Evolutionary conservation across 2,797 vertebrate genomes (phyloP).

Genomic region (Kryptopterus vitreolus): DNA sequence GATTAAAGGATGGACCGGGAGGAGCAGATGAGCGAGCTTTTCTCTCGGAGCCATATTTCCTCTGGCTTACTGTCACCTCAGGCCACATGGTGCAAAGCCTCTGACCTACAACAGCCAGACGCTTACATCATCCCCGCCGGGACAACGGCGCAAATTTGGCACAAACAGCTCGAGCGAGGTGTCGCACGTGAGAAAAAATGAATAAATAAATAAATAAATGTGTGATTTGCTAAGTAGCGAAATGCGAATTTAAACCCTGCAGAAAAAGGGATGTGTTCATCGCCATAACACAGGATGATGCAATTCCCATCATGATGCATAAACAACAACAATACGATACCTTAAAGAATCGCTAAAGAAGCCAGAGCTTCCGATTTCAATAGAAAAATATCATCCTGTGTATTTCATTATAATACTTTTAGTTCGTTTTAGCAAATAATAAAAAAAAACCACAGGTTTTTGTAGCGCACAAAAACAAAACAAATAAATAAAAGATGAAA

Average conservation of each 20-base stretch:
- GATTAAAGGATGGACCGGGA: constrained; percentile 68
- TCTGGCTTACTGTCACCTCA: constrained; percentile 61
- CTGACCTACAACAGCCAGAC: constrained; percentile 32
- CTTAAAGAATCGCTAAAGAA: too few species aligned
- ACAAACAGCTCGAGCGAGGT: neutral
- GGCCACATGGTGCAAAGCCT: constrained; percentile 57
- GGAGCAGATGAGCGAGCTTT: constrained; percentile 60
- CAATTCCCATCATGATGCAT: too few species aligned
- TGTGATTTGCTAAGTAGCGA: constrained; percentile 3
- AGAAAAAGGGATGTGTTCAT: neutral
- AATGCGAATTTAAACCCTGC: constrained; percentile 2
- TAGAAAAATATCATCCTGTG: too few species aligned
- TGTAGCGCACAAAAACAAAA: too few species aligned
- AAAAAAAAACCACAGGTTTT: too few species aligned
- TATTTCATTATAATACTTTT: too few species aligned
- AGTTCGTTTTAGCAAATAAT: too few species aligned
- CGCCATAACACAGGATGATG: too few species aligned
- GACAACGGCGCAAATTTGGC: neutral
- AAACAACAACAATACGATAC: too few species aligned
- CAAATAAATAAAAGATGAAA: too few species aligned
- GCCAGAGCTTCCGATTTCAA: too few species aligned
- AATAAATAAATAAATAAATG: too few species aligned
- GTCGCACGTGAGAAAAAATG: neutral
- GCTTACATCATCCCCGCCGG: constrained; percentile 26
- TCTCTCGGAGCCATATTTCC: constrained; percentile 65